Evolutionary conservation across 2,888 invertebrate species (phyloP), one percentile per base, ranked within the genome.

Genomic region (Ichneumon xanthorius): DNA sequence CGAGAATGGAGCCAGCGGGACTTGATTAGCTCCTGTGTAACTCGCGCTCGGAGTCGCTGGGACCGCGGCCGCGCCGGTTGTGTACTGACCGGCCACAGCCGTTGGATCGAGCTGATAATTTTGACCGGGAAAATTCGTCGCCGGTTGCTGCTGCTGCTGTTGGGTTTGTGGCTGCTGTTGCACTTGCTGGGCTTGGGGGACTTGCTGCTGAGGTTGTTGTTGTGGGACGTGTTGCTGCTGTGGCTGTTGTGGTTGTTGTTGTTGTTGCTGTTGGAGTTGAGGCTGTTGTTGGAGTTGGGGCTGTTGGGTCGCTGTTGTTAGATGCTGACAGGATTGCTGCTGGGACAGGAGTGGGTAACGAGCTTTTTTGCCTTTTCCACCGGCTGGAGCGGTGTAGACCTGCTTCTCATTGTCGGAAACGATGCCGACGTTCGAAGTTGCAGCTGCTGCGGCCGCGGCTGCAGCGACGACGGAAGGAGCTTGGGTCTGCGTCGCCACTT

Each of bases 401-500:
- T 92, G 93, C 85, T 93, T 94, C 80, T 94, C 94, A 26, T 93
- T 93, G 33, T 86, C 86, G 11, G 76, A 48, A 5, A 77, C 48
- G 4, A 70, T 61, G 33, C 45, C 67, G 9, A 71, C 48, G 33
- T 63, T 70, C 2, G 68, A 14, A 3, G 70, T 81, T 14, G 78
- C 75, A 0, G 86, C 80, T 26, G 91, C 90, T 16, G 85, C 88
- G 1, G 88, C 82, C 4, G 90, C 89, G 4, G 90, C 89, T 5
- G 90, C 89, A 4, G 91, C 88, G 2, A 90, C 89, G 11, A 92
- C 91, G 50, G 92, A 91, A 9, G 94, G 92, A 65, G 95, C 94
- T 87, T 95, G 95, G 4, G 96, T 96, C 90, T 96, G 96, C 1
- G 96, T 96, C 22, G 95, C 95, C 22, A 96, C 96, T 93, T 96